Evolutionary conservation across 2,797 vertebrate genomes (phyloP), one percentile per base, ranked within the genome.

Genomic region (Eospalax fontanierii): DNA sequence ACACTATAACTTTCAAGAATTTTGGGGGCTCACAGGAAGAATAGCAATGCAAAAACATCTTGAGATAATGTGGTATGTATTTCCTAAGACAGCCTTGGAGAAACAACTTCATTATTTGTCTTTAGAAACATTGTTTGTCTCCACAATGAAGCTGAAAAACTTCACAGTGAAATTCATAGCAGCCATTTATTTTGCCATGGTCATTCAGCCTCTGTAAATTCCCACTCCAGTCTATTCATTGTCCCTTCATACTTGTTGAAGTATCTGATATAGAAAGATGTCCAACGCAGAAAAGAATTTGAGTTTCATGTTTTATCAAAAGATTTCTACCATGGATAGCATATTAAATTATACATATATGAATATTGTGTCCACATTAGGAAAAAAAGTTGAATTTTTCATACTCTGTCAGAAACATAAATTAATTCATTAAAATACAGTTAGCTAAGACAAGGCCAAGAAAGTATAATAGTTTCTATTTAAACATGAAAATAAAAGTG

Each of bases 401-500:
- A n/a, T n/a, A n/a, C n/a, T n/a, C n/a, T n/a, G 1, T 40, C 0
- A 16, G 19, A 4, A 93, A 11, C 40, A 91, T 74, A 66, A 68
- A 91, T 84, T 66, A 89, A 46, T n/a, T 85, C 26, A 80, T 84
- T 91, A 85, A 61, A 91, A 75, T 88, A 65, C 18, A 76, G 4
- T 74, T 88, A n/a, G 5, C 30, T 84, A 66, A 88, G 40, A 30
- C 26, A 78, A 78, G 9, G 28, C 18, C 61, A 79, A 74, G 16
- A 24, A 79, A 46, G 21, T 24, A 33, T 79, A 94, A 94, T 54
- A 74, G 26, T 50, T 89, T 85, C 22, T 75, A 18, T 15, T 89
- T 89, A 84, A 75, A 70, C 2, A 63, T 33, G 78, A 78, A 6
- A 80, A 68, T 76, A 63, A 84, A 84, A 61, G 16, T 68, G 14